Percentiles rank a stretch among this genome's conserved stretches.
phyloP scores from a whole-genome alignment of 2,797 vertebrate species.

The Spinibarbus caldwelli region DNA sequence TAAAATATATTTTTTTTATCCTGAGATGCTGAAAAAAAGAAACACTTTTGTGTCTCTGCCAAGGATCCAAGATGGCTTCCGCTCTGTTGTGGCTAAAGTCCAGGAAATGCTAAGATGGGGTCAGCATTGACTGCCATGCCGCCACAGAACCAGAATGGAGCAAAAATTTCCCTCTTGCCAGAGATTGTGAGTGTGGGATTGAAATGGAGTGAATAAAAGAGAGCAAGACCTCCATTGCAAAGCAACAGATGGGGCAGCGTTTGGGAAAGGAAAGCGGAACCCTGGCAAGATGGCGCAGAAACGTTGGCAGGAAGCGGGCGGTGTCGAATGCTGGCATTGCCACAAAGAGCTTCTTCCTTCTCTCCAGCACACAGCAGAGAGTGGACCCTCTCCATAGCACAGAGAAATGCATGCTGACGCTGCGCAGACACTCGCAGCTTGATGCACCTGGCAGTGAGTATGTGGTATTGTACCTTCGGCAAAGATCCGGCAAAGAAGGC shows the following conservation, averaged over 20 bases:
- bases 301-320: constrained; percentile 71
- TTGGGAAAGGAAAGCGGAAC: constrained; percentile 50
- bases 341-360: constrained; percentile 72
- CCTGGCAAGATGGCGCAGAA: constrained; percentile 65
- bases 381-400: constrained; percentile 68
- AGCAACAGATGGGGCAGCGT: constrained; percentile 58
- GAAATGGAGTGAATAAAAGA: constrained; percentile 50
- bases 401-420: constrained; percentile 65
- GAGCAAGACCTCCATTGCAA: constrained; percentile 56
- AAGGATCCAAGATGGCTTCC: constrained; percentile 48
- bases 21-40: constrained; percentile 2
- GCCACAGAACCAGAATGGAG: constrained; percentile 52
- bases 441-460: constrained; percentile 49
- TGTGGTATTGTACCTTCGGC: constrained; percentile 54
- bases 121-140: constrained; percentile 42
- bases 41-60: constrained; percentile 36
- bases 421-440: constrained; percentile 54
- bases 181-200: constrained; percentile 37
- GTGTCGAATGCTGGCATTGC: constrained; percentile 72
- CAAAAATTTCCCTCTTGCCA: constrained; percentile 41
- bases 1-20: constrained; percentile 30
- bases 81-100: constrained; percentile 42
- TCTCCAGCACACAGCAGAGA: constrained; percentile 63
- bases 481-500: constrained; percentile 48
- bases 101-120: constrained; percentile 51